These are phyloP conservation scores for Germaria angustata DNA, from an alignment of 2,888 invertebrate genomes.

Conservation along the genomic window DNA sequence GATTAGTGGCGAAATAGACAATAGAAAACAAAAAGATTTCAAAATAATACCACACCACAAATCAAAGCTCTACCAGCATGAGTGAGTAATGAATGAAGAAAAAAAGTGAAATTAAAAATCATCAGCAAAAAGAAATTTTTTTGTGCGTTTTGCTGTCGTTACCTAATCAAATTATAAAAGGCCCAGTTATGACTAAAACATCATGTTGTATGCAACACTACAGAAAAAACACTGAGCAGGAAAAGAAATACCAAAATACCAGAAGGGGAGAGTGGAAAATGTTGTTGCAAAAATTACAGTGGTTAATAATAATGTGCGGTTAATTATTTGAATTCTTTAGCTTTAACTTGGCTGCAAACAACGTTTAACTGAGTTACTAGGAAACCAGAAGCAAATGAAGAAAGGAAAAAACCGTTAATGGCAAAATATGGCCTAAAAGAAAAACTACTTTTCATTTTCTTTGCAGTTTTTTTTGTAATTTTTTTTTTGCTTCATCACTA, in stretches of 20 bases:
- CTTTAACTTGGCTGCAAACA: neutral
- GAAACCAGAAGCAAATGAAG: slow-evolving; percentile 16
- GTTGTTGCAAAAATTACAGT: slow-evolving; percentile 18
- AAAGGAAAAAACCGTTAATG: neutral
- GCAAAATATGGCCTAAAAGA: slow-evolving; percentile 42
- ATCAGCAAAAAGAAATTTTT: slow-evolving; percentile 29
- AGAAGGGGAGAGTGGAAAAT: neutral
- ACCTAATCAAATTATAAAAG: slow-evolving; percentile 48
- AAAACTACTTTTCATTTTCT: slow-evolving; percentile 52
- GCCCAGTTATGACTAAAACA: slow-evolving; percentile 50
- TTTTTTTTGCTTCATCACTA: neutral
- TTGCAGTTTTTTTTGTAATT: too few relatives aligned
- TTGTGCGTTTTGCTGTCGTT: slow-evolving; percentile 29
- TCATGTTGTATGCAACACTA: slow-evolving; percentile 21
- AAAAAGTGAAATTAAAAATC: slow-evolving; percentile 43
- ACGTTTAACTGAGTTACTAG: slow-evolving; percentile 43
- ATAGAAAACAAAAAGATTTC: neutral
- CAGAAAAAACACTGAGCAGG: slow-evolving; percentile 6
- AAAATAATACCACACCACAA: neutral
- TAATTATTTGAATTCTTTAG: slow-evolving; percentile 59
- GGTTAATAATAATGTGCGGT: slow-evolving; percentile 47
- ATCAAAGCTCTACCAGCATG: slow-evolving; percentile 16
- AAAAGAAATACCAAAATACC: slow-evolving; percentile 18
- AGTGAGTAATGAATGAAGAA: slow-evolving; percentile 14
- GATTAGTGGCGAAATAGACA: slow-evolving; percentile 21